Evolutionary conservation across 2,888 invertebrate species (phyloP).

Genomic region (Thumatha senex): DNA sequence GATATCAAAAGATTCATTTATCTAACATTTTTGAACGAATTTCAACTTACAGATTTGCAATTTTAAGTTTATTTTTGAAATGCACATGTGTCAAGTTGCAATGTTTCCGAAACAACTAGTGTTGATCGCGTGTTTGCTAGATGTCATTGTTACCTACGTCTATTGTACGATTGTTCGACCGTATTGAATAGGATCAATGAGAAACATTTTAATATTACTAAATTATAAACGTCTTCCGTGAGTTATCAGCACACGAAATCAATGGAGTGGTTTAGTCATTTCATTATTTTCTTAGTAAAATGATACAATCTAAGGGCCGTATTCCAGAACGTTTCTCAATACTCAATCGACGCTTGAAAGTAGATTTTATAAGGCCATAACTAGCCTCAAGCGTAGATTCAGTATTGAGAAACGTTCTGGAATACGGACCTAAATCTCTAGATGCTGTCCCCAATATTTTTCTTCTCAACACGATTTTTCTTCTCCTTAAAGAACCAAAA

Average conservation of each 20-base stretch:
- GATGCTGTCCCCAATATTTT: too few relatives aligned
- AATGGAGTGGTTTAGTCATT: constrained; percentile 17
- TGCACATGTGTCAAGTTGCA: constrained; percentile 19
- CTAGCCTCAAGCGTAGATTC: too few relatives aligned
- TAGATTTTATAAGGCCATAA: too few relatives aligned
- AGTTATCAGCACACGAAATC: constrained; percentile 35
- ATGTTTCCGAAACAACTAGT: constrained; percentile 29
- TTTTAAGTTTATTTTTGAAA: constrained; percentile 12
- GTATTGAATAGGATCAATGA: constrained; percentile 74
- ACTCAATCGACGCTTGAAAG: too few relatives aligned
- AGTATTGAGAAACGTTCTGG: too few relatives aligned
- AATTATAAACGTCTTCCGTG: constrained; percentile 82
- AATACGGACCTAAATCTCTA: too few relatives aligned
- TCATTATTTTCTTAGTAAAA: too few relatives aligned
- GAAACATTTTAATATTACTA: constrained; percentile 83
- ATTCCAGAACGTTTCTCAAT: too few relatives aligned
- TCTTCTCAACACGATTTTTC: too few relatives aligned
- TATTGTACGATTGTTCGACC: constrained; percentile 76
- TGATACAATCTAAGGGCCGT: too few relatives aligned
- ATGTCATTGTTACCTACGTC: constrained; percentile 81
- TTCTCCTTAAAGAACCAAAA: too few relatives aligned
- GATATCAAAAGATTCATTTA: constrained; percentile 26
- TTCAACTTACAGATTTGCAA: constrained; percentile 13
- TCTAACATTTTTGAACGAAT: constrained; percentile 15
- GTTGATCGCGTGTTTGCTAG: constrained; percentile 77